A percentile compares a stretch with the other conserved stretches of the same genome.
Evolutionary conservation across 2,888 invertebrate genomes (phyloP).

Genomic region (Drosophila dives): DNA sequence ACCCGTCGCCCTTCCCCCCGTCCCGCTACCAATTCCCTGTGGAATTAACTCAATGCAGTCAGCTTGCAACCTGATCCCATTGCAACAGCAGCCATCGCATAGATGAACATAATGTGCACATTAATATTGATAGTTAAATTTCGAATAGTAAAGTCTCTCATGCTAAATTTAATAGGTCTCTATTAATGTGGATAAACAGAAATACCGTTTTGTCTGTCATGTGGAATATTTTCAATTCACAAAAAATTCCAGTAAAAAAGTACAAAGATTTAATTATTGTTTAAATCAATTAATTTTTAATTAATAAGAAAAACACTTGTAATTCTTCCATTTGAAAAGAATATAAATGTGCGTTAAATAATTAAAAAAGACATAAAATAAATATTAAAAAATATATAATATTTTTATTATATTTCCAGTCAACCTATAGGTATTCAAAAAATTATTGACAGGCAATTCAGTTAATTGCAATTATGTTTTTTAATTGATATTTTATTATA

Average conservation of each 20-base stretch:
- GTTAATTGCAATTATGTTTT: slow-evolving; percentile 19
- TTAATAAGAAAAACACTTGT: neutral
- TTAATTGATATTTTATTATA: slow-evolving; percentile 29
- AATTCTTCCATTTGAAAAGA: too few species aligned
- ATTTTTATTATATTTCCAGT: neutral
- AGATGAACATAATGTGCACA: slow-evolving; percentile 7
- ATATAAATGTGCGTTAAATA: neutral
- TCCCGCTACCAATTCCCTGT: neutral
- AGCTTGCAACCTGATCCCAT: slow-evolving; percentile 4
- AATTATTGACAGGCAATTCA: neutral
- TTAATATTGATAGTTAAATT: neutral
- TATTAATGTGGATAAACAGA: neutral
- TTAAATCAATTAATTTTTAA: neutral
- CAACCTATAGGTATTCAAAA: neutral
- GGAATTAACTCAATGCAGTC: slow-evolving; percentile 48
- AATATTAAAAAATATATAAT: neutral
- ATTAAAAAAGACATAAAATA: neutral
- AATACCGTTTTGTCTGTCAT: neutral
- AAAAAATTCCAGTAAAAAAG: neutral
- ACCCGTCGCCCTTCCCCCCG: neutral
- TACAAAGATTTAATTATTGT: neutral
- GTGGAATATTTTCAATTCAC: neutral
- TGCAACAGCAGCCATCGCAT: neutral
- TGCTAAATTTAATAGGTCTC: neutral
- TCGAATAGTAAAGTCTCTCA: too few species aligned